A percentile compares a stretch with the other conserved stretches of the same genome.
These are phyloP conservation scores for Baronia brevicornis DNA, from an alignment of 2,888 invertebrate species.

Conservation along the genomic window DNA sequence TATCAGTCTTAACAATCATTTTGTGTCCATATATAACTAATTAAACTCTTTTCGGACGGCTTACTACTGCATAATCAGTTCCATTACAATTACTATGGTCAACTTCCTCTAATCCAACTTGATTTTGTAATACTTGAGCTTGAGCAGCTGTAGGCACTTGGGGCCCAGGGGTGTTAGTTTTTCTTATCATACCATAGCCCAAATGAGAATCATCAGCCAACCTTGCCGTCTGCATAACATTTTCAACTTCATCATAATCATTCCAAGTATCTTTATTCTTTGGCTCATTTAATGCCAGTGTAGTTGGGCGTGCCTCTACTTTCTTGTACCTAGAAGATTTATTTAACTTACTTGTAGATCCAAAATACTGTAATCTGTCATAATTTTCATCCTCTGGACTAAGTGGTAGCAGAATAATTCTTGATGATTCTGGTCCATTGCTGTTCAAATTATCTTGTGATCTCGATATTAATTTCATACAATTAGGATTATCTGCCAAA, in stretches of 20 bases:
- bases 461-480: slow-evolving; percentile 67
- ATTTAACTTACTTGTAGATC: slow-evolving; percentile 81
- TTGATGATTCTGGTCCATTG: slow-evolving; percentile 64
- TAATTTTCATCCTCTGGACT: slow-evolving; percentile 79
- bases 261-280: slow-evolving; percentile 76
- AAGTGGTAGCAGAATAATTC: slow-evolving; percentile 72
- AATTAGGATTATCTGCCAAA: slow-evolving; percentile 61
- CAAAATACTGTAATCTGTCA: slow-evolving; percentile 87
- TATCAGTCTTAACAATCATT: slow-evolving; percentile 19
- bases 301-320: slow-evolving; percentile 77
- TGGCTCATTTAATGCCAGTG: slow-evolving; percentile 59
- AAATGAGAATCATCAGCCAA: slow-evolving; percentile 87
- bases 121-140: slow-evolving; percentile 59
- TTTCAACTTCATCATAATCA: slow-evolving; percentile 86
- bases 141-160: slow-evolving; percentile 71
- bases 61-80: slow-evolving; percentile 87
- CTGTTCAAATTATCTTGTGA: slow-evolving; percentile 68
- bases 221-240: slow-evolving; percentile 80
- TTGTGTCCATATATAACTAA: slow-evolving; percentile 21
- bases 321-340: slow-evolving; percentile 81
- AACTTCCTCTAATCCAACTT: slow-evolving; percentile 67
- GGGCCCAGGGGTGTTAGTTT: slow-evolving; percentile 74
- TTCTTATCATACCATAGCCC: slow-evolving; percentile 86
- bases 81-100: slow-evolving; percentile 84
- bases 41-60: slow-evolving; percentile 89